Evolutionary conservation across 2,888 invertebrate genomes (phyloP), one percentile per base, ranked within the genome.

Genomic region (Alsophila aescularia): DNA sequence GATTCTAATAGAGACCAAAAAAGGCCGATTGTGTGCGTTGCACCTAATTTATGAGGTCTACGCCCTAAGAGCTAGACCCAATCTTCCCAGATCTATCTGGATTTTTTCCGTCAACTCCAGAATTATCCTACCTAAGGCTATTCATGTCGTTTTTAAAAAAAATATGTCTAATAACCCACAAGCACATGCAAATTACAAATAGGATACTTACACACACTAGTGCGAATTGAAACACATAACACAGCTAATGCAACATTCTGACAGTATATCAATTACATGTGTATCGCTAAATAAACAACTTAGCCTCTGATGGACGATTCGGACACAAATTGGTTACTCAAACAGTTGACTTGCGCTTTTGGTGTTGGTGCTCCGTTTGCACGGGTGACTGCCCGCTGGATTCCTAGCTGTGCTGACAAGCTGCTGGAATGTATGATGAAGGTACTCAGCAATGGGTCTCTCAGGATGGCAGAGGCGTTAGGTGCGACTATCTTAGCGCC

Each of bases 261-360:
- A 73, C 79, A 79, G 48, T 79, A 77, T 70, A 76, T 80, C 86
- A 85, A 85, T 89, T 87, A 88, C 82, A 84, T 76, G 74, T 79
- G 73, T 81, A 81, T 83, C 84, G 87, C 87, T 88, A 87, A 89
- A 85, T 74, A 89, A 85, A 87, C 77, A 73, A 74, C 78, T 85
- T 83, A 81, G 76, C 72, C 34, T 43, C 18, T 70, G 75, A 68
- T 77, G 79, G 76, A 79, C 75, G 78, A 79, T 80, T 83, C 69
- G 60, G 61, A 73, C 72, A 75, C 69, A 70, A 86, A 88, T 87
- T 85, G 85, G 64, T 51, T 35, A 12, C 2, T n/a, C 45, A 56
- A 50, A 56, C 79, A 83, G 74, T 62, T 68, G 66, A 72, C 79
- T 81, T 79, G 81, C 77, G 79, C 77, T 81, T 85, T 81, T 79